Conservation (phyloP, 1,140 invertebrate genomes). For the Penaeus japonicus region DNA sequence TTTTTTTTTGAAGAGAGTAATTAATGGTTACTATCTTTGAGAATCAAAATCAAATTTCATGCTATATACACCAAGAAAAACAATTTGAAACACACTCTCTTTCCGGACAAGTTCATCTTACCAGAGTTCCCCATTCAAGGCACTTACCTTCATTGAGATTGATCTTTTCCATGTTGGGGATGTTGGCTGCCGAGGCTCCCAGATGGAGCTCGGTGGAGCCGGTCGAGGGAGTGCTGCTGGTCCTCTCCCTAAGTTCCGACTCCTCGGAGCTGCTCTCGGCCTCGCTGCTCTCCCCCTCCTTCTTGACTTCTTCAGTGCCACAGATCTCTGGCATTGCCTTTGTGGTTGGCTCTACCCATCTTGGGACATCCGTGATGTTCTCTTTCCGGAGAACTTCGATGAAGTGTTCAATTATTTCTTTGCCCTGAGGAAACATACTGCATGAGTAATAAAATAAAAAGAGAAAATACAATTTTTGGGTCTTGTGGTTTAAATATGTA, state of each 20-base stretch:
- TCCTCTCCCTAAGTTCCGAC: conserved; percentile 10
- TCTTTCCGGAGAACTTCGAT: conserved; percentile 82
- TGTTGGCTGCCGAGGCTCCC: conserved; percentile 61
- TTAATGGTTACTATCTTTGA: no score
- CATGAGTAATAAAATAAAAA: neutral
- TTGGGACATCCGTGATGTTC: conserved; percentile 75
- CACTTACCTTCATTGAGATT: conserved; percentile 41
- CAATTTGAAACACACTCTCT: no score
- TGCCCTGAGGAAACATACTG: conserved; percentile 72
- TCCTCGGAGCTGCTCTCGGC: conserved; percentile 39
- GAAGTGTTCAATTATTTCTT: conserved; percentile 95
- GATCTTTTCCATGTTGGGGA: conserved; percentile 29
- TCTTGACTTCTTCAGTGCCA: conserved; percentile 67
- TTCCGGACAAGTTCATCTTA: neutral
- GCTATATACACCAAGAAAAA: no score
- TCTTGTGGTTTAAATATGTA: neutral
- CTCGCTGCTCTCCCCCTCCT: conserved; percentile 61
- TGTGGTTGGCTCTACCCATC: conserved; percentile 45
- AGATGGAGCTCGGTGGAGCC: conserved; percentile 59
- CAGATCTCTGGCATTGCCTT: conserved; percentile 19
- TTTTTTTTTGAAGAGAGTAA: no score
- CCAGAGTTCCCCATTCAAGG: neutral
- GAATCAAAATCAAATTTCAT: no score
- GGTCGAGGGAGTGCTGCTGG: conserved; percentile 39
- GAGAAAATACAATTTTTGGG: neutral